Base-by-base conservation (phyloP, 2,888 invertebrate species). In the Fissipunctia ypsillon region DNA sequence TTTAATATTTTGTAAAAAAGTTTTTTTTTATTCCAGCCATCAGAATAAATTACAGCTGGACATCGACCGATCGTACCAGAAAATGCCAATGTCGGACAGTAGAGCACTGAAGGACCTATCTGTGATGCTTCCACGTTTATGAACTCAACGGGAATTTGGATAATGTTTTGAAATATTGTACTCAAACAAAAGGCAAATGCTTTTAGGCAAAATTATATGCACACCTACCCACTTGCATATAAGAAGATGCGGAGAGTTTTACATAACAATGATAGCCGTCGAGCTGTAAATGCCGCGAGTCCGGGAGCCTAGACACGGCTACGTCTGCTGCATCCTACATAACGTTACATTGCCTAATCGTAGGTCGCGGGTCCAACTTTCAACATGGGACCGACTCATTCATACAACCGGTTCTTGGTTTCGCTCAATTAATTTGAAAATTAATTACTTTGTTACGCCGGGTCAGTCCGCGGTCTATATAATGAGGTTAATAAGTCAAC, bases 341-440 rank as follows among this genome's bases (percentile, higher is more conserved):
- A 92, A 93, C 89, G 88, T 86, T 85, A 88, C 80, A 88, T 95
- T 95, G 93, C 93, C 88, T 91, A 93, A 95, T 92, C 94, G 89
- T 93, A 93, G 94, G 93, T 95, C 94, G 93, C 90, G 90, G 88
- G 88, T 88, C 91, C 90, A 91, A 91, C 93, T 96, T 95, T 95
- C 94, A 88, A 94, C 93, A 92, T 93, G 91, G 91, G 89, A 90
- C 90, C 88, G 88, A 93, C 80, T 90, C 89, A 91, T 91, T 92
- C 88, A 88, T 86, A 80, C 84, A 91, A 95, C 95, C 94, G 93
- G 95, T 95, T 94, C 85, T 89, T 74, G 80, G 89, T 91, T 93
- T 93, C 91, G 91, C 91, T 91, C 91, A 93, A 94, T 94, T 94
- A 94, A 93, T 93, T 94, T 93, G 88, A 92, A 94, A 94, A 94